Base-by-base conservation (phyloP, 2,888 invertebrate species). In the Andricus curvator region DNA sequence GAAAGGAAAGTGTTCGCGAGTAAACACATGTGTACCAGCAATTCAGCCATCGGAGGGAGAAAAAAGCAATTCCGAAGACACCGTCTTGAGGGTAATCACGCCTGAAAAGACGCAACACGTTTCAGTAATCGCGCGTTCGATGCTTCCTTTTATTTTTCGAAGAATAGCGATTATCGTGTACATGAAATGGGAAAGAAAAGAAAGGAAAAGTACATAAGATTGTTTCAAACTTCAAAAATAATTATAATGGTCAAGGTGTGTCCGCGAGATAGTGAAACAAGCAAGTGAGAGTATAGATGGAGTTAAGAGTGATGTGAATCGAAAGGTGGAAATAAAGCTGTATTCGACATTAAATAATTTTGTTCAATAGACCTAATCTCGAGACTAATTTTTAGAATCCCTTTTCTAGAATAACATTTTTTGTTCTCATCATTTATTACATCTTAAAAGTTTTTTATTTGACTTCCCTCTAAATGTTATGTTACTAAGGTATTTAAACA, bases 1-100 rank as follows among this genome's bases (percentile, higher is more conserved):
- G 67, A 68, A 84, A 56, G 81, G 81, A 79, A 78, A 84, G 86
- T 83, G 77, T 56, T 64, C 65, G 78, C 80, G 77, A 51, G 44
- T 83, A 74, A 78, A 79, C 78, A 79, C 80, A 78, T 78, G 64
- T 78, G 66, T 17, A 48, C 29, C 13, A 44, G 17, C 17, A 13
- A 1, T 22, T 51, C 17, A 29, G 17, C 9, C 9, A 70, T 51
- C n/a, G 17, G 29, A 74, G 33, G 33, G 74, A 74, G 68, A 48
- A 48, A 68, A 64, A 64, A 29, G 17, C 29, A 64, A 29, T 64
- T 15, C 8, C 2, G 13, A 64, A 64, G 64, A 64, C 64, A 64
- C 29, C 22, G 60, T 64, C 62, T 29, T 64, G 25, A 74, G 56
- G 51, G 33, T 74, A 56, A 33, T 74, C 56, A n/a, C 56, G 51